Percentiles rank a stretch among this genome's conserved stretches.
Evolutionary conservation across 2,797 vertebrate species (phyloP).

Genomic region (Enteromius afrohamiltoni): DNA sequence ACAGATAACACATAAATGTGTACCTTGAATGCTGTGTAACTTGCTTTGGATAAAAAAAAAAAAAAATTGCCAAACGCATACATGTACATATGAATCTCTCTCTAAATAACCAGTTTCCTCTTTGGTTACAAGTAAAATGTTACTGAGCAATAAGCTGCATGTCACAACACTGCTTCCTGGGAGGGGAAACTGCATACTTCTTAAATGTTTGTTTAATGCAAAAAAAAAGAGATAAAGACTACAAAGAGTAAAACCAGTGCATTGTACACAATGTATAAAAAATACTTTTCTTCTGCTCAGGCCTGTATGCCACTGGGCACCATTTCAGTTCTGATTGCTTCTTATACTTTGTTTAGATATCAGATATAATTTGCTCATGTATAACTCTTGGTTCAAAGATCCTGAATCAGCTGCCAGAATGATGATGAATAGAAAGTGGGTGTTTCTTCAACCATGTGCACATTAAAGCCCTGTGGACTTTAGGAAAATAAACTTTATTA

Average conservation of each 20-base stretch:
- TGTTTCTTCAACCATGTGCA: neutral
- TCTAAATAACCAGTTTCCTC: neutral
- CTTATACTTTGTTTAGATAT: neutral
- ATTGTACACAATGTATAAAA: neutral
- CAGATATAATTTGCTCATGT: neutral
- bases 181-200: neutral
- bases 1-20: neutral
- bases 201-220: neutral
- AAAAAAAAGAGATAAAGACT: neutral
- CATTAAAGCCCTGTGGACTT: neutral
- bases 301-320: neutral
- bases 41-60: neutral
- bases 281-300: neutral
- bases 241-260: neutral
- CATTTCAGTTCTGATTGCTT: neutral
- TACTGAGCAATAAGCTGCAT: neutral
- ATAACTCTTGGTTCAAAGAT: neutral
- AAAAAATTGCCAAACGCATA: neutral
- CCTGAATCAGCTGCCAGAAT: conserved; percentile 18
- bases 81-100: neutral
- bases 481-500: neutral
- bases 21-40: neutral
- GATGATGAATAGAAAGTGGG: neutral
- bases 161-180: neutral
- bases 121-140: neutral